These are phyloP conservation scores for Acholoe squamosa DNA, from an alignment of 2,888 invertebrate species.

Conservation along the genomic window DNA sequence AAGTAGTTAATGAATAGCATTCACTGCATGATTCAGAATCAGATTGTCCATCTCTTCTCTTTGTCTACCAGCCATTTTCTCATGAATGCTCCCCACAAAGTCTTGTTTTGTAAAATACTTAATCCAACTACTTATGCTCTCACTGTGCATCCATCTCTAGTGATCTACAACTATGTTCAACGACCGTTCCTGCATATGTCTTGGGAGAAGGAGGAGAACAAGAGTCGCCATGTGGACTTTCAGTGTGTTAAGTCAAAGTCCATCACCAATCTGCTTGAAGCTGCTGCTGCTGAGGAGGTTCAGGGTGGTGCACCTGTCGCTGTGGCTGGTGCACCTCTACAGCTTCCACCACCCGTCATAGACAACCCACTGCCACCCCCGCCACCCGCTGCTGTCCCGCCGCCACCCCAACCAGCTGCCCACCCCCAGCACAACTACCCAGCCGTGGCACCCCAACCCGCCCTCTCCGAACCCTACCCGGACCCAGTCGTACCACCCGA, in stretches of 20 bases:
- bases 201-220: constrained; percentile 99
- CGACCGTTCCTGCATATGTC: constrained; percentile 99
- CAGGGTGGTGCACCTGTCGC: constrained; percentile 1
- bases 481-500: constrained; percentile 27
- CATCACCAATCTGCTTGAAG: constrained; percentile 95
- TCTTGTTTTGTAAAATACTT: too few relatives aligned
- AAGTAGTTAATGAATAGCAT: too few relatives aligned
- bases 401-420: not conserved
- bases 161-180: constrained; percentile 99
- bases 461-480: constrained; percentile 47
- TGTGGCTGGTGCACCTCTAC: not conserved
- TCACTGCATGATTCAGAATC: too few relatives aligned
- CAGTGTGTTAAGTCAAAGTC: constrained; percentile 99
- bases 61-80: too few relatives aligned
- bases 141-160: constrained; percentile 81
- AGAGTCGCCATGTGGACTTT: constrained; percentile 99
- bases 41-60: too few relatives aligned
- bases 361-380: constrained; percentile 52
- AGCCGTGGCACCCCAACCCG: not conserved
- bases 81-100: too few relatives aligned
- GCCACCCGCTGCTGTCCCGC: not conserved
- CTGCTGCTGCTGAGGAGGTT: constrained; percentile 93
- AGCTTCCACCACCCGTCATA: not conserved
- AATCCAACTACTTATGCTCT: too few relatives aligned
- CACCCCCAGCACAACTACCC: not conserved